A percentile compares a stretch with the other conserved stretches of the same genome.
Conservation (phyloP, 2,888 invertebrate genomes). For the Mylabris sibirica region DNA sequence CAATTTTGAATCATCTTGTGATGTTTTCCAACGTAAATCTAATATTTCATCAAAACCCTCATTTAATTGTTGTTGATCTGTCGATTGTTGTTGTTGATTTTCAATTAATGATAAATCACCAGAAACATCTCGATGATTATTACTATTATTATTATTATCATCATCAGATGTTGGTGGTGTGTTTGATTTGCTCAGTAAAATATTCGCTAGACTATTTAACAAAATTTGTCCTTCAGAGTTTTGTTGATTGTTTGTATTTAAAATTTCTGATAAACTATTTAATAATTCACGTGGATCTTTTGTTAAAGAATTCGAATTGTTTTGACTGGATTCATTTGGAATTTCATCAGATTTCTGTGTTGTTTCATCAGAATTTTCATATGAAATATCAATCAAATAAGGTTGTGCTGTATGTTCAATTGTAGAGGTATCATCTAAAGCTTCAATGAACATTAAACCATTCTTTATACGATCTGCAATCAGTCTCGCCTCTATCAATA, state of each 20-base stretch:
- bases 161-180: neutral
- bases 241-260: conserved; percentile 35
- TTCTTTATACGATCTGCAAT: neutral
- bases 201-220: conserved; percentile 32
- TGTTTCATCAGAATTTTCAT: neutral
- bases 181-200: conserved; percentile 12
- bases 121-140: conserved; percentile 31
- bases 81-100: conserved; percentile 20
- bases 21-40: conserved; percentile 19
- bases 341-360: conserved; percentile 1
- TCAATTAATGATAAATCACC: conserved; percentile 38
- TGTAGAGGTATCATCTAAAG: neutral
- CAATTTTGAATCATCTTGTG: neutral
- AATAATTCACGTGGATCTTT: conserved; percentile 36
- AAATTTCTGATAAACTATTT: conserved; percentile 36
- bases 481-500: neutral
- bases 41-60: conserved; percentile 29
- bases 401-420: neutral
- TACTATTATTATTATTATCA: neutral
- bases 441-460: neutral
- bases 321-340: conserved; percentile 4
- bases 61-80: conserved; percentile 21
- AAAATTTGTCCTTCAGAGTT: conserved; percentile 37
- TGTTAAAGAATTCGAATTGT: conserved; percentile 2
- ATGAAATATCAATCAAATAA: neutral